Evolutionary conservation across 2,888 invertebrate genomes (phyloP), one percentile per base, ranked within the genome.

Genomic region (Tribolium freemani): DNA sequence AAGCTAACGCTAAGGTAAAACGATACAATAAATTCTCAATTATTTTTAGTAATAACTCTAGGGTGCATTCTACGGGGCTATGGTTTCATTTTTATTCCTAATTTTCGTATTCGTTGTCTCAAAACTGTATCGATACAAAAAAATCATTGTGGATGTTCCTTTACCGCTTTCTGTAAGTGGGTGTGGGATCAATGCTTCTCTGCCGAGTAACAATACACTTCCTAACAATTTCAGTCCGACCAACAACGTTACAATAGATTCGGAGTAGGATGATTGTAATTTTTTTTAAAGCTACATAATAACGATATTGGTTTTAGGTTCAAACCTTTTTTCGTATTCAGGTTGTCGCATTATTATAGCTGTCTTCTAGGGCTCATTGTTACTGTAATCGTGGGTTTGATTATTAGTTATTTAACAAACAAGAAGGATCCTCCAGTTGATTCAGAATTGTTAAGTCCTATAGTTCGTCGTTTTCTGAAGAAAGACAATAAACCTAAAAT

Each of bases 291-390:
- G 5, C 4, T 5, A 26, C 8, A 44, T 2, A 5, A 26, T 5
- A 26, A 26, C 4, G 5, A 5, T 3, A 16, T 26, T 26, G 21
- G 1, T 26, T 26, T 26, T 26, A 26, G 26, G 5, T 26, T 26
- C 3, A 26, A 26, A 26, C 26, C 26, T 1, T 30, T 73, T 45
- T 11, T 45, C 4, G 4, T 45, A 9, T 93, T 91, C 84, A 86
- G 89, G 10, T 87, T 93, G 69, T 91, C 92, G 0, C 92, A 92
- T 84, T 90, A 93, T 75, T 93, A 92, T 85, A 93, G 92, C 79
- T 90, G 91, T 0, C 86, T 90, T n/a, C 88, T 91, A 0, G 93
- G 93, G 0, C 89, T 89, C 0, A 77, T 90, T 0, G 87, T 90
- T 0, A 89, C 90, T 0, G 86, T 92, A 1, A 83, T 90, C 3